Conservation (phyloP, 2,888 invertebrate genomes). For the Tipula vernalis region DNA sequence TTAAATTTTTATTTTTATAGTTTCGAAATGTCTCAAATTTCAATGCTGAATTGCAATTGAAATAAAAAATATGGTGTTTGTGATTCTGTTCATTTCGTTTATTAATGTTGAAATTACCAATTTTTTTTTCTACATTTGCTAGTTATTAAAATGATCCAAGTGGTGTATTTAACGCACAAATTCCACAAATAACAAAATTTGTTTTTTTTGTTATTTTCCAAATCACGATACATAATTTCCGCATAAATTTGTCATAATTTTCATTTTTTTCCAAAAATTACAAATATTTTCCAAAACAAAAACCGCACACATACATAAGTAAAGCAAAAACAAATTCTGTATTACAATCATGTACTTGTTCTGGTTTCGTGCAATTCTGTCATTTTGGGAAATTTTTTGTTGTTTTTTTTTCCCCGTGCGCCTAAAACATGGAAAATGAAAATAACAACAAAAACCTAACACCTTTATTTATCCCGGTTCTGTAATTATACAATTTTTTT, state of each 20-base stretch:
- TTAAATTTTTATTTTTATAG: neutral
- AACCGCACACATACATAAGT: neutral
- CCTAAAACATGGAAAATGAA: neutral
- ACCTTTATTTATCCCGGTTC: slow-evolving; percentile 4
- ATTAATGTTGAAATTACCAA: neutral
- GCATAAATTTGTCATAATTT: neutral
- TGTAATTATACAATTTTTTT: neutral
- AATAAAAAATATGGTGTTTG: neutral
- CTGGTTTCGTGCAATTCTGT: neutral
- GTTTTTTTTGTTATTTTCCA: neutral
- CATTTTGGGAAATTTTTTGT: neutral
- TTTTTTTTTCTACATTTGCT: neutral
- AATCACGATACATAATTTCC: neutral
- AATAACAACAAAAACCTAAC: neutral
- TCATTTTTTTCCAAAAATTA: neutral
- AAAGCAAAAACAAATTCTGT: neutral
- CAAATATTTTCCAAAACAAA: neutral
- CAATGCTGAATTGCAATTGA: neutral
- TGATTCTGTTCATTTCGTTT: neutral
- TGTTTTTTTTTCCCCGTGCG: neutral
- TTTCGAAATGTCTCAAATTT: neutral
- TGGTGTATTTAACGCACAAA: neutral
- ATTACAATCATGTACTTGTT: neutral
- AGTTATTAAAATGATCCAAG: neutral
- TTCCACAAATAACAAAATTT: neutral